Evolutionary conservation across 2,113 vertebrate species (phyloP).

Genomic region (Triplophysa rosa): DNA sequence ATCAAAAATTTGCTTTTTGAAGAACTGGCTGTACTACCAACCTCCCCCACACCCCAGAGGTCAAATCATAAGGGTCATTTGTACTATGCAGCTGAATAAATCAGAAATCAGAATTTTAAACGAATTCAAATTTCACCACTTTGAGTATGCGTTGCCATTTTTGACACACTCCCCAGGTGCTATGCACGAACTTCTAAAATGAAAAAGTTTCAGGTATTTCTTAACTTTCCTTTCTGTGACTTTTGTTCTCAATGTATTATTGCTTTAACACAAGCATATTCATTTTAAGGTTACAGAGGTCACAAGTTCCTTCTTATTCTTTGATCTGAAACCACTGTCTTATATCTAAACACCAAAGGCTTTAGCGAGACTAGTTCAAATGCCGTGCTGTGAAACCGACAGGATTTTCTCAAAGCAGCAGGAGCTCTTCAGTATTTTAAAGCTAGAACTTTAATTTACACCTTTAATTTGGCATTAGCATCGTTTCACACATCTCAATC

Average conservation of each 20-base stretch:
- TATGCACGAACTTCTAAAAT: too few species aligned
- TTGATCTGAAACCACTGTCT: background rate
- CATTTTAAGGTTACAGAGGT: too few species aligned
- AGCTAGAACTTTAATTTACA: conserved; percentile 34
- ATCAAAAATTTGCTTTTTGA: conserved; percentile 69
- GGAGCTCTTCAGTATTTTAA: background rate
- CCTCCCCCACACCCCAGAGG: background rate
- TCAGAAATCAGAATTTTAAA: too few species aligned
- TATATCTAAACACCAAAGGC: conserved; percentile 4
- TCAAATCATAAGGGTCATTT: background rate
- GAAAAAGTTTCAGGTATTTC: too few species aligned
- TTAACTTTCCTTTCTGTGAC: too few species aligned
- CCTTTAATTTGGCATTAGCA: conserved; percentile 27
- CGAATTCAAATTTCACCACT: too few species aligned
- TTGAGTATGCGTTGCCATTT: too few species aligned
- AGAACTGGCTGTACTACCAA: background rate
- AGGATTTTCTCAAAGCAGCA: background rate
- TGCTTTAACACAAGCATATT: too few species aligned
- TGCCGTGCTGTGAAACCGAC: background rate
- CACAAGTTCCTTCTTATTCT: too few species aligned
- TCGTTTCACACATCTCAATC: conserved; percentile 5
- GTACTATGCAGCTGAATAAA: too few species aligned
- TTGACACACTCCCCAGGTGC: too few species aligned
- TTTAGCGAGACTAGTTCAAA: background rate
- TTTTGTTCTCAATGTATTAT: too few species aligned